These are phyloP conservation scores for Valencia hispanica DNA, from an alignment of 2,797 vertebrate genomes.

Conservation along the genomic window DNA sequence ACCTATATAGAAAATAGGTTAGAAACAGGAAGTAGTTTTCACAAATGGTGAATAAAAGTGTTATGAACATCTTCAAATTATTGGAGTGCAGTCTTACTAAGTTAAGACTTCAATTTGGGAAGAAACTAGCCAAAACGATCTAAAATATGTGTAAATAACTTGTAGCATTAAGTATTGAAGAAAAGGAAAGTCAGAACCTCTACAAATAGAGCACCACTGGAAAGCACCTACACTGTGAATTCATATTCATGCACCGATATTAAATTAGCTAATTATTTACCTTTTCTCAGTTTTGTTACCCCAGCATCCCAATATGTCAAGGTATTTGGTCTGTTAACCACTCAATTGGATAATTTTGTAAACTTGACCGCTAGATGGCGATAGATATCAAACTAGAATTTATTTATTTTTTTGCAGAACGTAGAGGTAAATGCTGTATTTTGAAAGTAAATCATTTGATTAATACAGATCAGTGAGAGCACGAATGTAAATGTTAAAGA, in stretches of 20 bases:
- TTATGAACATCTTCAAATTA: too few relatives aligned
- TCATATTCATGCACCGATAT: not conserved
- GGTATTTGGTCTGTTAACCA: not conserved
- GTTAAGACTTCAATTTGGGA: not conserved
- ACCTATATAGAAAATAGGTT: not conserved
- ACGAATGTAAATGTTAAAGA: not conserved
- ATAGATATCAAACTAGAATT: constrained; percentile 11
- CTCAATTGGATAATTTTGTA: constrained; percentile 1
- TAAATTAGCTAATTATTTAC: not conserved
- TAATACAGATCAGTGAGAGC: not conserved
- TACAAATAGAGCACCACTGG: not conserved
- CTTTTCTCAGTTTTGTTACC: not conserved
- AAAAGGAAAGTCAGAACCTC: not conserved
- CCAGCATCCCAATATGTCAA: not conserved
- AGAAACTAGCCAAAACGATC: not conserved
- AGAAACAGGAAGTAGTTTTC: not conserved
- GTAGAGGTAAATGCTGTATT: not conserved
- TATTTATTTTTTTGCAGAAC: not conserved
- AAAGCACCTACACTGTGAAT: not conserved
- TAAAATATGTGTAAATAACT: not conserved
- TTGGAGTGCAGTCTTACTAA: not conserved
- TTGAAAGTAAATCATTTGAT: not conserved
- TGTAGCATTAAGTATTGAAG: not conserved
- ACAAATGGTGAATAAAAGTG: not conserved
- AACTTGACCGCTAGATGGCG: constrained; percentile 59